These are phyloP conservation scores for Thumatha senex DNA, from an alignment of 2,888 invertebrate species.

Conservation along the genomic window DNA sequence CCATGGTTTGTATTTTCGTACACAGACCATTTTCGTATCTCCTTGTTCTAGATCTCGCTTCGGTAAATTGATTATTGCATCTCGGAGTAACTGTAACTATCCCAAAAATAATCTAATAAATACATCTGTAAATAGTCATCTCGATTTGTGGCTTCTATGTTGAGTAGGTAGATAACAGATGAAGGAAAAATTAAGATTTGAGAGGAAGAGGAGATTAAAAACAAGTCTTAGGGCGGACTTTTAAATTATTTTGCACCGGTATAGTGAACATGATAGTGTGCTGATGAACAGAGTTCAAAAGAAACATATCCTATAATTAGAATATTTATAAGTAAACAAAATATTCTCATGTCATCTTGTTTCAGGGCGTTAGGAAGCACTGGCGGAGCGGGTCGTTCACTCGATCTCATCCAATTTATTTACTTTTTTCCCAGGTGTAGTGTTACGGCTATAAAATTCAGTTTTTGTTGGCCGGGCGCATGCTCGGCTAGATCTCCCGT, in stretches of 20 bases:
- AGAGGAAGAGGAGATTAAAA: too few species aligned
- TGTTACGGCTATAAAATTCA: slow-evolving; percentile 79
- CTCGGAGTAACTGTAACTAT: too few species aligned
- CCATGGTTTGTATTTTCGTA: background rate
- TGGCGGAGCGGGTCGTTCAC: slow-evolving; percentile 60
- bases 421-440: slow-evolving; percentile 76
- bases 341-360: slow-evolving; percentile 38
- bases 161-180: too few species aligned
- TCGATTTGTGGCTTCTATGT: background rate
- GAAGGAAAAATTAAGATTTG: background rate
- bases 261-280: too few species aligned
- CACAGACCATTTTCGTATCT: too few species aligned
- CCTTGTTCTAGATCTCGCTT: too few species aligned
- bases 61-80: too few species aligned
- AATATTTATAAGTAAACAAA: slow-evolving; percentile 32
- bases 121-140: background rate
- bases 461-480: slow-evolving; percentile 77
- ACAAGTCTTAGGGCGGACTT: too few species aligned
- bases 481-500: slow-evolving; percentile 79
- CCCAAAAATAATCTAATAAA: too few species aligned
- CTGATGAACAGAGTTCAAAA: too few species aligned
- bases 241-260: too few species aligned
- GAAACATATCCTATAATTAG: too few species aligned
- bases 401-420: slow-evolving; percentile 74
- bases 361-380: slow-evolving; percentile 46